Evolutionary conservation across 2,113 vertebrate species (phyloP).

Genomic region (Callospermophilus lateralis): DNA sequence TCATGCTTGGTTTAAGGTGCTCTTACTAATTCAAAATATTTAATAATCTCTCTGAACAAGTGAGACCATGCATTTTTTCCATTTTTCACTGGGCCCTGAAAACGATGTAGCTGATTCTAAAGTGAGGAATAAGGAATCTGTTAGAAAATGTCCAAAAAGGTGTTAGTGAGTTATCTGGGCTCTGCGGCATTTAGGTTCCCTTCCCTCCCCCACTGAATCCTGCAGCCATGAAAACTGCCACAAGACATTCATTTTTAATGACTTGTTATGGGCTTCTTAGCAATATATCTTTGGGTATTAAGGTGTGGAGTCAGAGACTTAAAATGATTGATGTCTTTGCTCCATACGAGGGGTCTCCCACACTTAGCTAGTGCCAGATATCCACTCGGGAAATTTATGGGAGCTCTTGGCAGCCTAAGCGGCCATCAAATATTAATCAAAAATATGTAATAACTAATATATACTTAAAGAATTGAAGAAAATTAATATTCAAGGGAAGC

Average conservation of each 20-base stretch:
- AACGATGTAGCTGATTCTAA: neutral
- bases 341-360: slow-evolving; percentile 83
- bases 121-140: neutral
- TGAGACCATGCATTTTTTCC: neutral
- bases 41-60: neutral
- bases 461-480: slow-evolving; percentile 85
- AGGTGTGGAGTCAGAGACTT: slow-evolving; percentile 78
- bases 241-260: slow-evolving; percentile 84
- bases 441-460: slow-evolving; percentile 87
- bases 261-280: slow-evolving; percentile 78
- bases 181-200: slow-evolving; percentile 2
- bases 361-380: slow-evolving; percentile 79
- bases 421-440: slow-evolving; percentile 87
- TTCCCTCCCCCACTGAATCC: slow-evolving; percentile 40
- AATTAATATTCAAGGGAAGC: slow-evolving; percentile 85
- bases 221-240: slow-evolving; percentile 64
- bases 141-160: neutral
- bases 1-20: neutral
- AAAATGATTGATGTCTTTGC: slow-evolving; percentile 82
- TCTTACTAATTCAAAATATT: neutral
- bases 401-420: slow-evolving; percentile 84
- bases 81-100: neutral
- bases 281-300: slow-evolving; percentile 85
- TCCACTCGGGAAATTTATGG: slow-evolving; percentile 86
- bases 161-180: neutral